These are phyloP conservation scores for Agrotis exclamationis DNA, from an alignment of 2,888 invertebrate genomes.

Conservation along the genomic window DNA sequence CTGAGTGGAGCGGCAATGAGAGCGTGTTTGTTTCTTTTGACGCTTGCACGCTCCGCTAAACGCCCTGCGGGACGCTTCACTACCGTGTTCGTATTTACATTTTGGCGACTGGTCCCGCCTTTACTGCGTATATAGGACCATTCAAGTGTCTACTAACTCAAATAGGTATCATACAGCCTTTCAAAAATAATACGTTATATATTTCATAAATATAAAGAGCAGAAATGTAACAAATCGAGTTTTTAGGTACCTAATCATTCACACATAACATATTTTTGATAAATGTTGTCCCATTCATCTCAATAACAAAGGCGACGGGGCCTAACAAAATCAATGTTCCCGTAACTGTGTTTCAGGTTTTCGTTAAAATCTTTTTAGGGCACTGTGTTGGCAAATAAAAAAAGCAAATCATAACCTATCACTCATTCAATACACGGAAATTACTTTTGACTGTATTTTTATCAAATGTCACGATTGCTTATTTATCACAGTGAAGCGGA, in stretches of 20 bases:
- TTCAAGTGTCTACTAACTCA: background rate
- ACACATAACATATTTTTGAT: constrained; percentile 44
- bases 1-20: too few species aligned
- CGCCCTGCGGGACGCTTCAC: too few species aligned
- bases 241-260: constrained; percentile 32
- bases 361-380: constrained; percentile 21
- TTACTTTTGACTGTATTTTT: constrained; percentile 1
- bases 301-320: constrained; percentile 43
- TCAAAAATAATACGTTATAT: constrained; percentile 10
- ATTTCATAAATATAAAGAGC: constrained; percentile 12
- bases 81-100: too few species aligned
- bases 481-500: background rate
- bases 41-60: too few species aligned
- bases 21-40: too few species aligned
- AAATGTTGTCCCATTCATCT: constrained; percentile 43
- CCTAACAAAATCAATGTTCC: constrained; percentile 31
- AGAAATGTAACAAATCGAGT: constrained; percentile 32
- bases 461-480: background rate
- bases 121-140: too few species aligned
- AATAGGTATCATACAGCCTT: background rate
- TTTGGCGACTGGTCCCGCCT: too few species aligned
- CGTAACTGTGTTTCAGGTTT: constrained; percentile 17
- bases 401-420: constrained; percentile 13
- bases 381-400: background rate
- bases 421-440: constrained; percentile 7